A percentile compares a stretch with the other conserved stretches of the same genome.
These are phyloP conservation scores for Elachura formosa DNA, from an alignment of 2,113 vertebrate species.

Conservation along the genomic window DNA sequence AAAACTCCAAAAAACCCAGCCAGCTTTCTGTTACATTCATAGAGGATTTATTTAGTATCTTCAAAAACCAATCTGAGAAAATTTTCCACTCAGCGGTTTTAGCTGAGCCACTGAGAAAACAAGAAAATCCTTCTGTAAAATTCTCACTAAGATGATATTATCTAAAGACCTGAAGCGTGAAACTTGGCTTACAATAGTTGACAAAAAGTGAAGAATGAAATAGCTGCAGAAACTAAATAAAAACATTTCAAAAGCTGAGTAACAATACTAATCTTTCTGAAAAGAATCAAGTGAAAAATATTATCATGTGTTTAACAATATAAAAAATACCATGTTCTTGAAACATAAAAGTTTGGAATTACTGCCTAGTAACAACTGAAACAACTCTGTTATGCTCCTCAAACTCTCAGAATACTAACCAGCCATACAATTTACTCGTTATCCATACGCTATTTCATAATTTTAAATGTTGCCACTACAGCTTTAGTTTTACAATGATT, in stretches of 20 bases:
- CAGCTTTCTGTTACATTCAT: constrained; percentile 75
- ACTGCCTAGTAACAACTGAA: background rate
- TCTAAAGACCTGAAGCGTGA: constrained; percentile 85
- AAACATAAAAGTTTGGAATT: background rate
- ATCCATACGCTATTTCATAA: background rate
- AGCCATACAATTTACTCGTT: background rate
- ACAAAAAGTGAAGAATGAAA: constrained; percentile 63
- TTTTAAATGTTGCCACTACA: background rate
- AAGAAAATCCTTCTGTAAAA: constrained; percentile 83
- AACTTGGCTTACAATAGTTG: constrained; percentile 73
- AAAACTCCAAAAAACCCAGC: background rate
- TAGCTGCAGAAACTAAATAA: constrained; percentile 64
- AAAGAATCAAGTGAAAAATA: constrained; percentile 20
- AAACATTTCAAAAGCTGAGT: constrained; percentile 42
- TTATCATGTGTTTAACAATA: constrained; percentile 25
- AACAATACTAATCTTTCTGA: constrained; percentile 47
- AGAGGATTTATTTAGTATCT: constrained; percentile 85
- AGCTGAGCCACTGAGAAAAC: constrained; percentile 81
- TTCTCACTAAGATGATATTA: constrained; percentile 87
- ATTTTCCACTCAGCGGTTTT: constrained; percentile 91
- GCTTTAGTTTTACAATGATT: background rate
- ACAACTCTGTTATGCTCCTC: background rate
- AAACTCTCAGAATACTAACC: background rate
- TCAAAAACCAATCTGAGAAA: constrained; percentile 90
- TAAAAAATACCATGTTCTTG: background rate